Evolutionary conservation across 2,797 vertebrate genomes (phyloP).

Genomic region (Enteromius thamalakanensis): DNA sequence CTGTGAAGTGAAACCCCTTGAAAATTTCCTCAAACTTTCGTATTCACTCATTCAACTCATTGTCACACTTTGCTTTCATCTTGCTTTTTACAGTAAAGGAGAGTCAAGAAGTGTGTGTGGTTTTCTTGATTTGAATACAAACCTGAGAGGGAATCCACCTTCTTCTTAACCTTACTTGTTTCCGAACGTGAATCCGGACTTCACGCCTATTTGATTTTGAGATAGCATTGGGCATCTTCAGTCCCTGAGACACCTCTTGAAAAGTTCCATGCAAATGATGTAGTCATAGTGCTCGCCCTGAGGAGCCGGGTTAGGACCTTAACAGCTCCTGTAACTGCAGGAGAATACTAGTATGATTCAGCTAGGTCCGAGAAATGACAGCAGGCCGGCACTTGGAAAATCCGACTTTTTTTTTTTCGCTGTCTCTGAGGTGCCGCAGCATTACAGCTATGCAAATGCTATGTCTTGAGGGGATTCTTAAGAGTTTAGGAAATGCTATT

Average conservation of each 20-base stretch:
- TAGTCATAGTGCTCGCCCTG: constrained; percentile 52
- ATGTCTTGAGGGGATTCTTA: constrained; percentile 2
- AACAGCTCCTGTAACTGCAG: not conserved
- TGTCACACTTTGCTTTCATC: not conserved
- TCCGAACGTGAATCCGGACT: constrained; percentile 83
- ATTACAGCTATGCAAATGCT: constrained; percentile 54
- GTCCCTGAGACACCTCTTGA: constrained; percentile 26
- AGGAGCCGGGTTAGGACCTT: constrained; percentile 16
- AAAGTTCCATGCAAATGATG: constrained; percentile 53
- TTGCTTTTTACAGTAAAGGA: constrained; percentile 56
- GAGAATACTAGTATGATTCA: constrained; percentile 59
- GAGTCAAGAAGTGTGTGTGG: constrained; percentile 47
- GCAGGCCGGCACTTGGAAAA: constrained; percentile 53
- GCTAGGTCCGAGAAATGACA: constrained; percentile 58
- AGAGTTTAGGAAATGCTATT: constrained; percentile 41
- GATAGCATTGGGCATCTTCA: not conserved
- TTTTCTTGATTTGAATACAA: constrained; percentile 60
- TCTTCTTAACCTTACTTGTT: constrained; percentile 70
- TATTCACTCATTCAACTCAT: constrained; percentile 4
- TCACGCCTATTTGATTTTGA: constrained; percentile 62
- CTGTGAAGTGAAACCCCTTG: not conserved
- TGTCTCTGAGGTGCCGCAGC: not conserved
- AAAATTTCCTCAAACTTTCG: constrained; percentile 35
- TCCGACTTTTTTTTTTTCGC: constrained; percentile 17
- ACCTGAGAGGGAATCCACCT: constrained; percentile 58